Percentiles rank a stretch among this genome's conserved stretches.
phyloP scores from a whole-genome alignment of 2,888 invertebrate genomes.

The Macrophya annulata region DNA sequence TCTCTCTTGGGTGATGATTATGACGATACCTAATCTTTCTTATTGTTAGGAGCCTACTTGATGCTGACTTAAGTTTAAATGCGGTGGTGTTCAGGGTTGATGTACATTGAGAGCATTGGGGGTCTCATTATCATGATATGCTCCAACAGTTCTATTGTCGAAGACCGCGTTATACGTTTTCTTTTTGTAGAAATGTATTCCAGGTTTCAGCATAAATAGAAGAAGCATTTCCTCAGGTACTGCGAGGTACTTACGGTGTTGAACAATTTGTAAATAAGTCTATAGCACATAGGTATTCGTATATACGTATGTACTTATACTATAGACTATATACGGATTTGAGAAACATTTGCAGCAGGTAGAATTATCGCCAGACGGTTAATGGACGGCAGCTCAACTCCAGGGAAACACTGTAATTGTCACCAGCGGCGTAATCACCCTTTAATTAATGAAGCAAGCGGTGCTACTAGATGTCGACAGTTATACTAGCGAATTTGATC shows the following conservation, averaged over 20 bases:
- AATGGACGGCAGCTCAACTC: conserved; percentile 17
- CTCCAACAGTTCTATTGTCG: conserved; percentile 13
- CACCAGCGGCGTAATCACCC: conserved; percentile 25
- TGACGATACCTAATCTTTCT: neutral
- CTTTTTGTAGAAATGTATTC: neutral
- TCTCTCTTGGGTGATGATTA: neutral
- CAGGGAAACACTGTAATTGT: conserved; percentile 32
- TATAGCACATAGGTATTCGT: neutral
- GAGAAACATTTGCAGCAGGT: conserved; percentile 12
- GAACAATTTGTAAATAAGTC: neutral
- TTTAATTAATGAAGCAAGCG: conserved; percentile 43
- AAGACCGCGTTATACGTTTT: neutral
- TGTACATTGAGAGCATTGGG: conserved; percentile 2
- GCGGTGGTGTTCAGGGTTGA: neutral
- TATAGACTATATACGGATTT: neutral
- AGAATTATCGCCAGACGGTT: conserved; percentile 18
- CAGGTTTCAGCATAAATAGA: neutral
- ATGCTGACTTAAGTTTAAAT: neutral
- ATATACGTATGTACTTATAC: neutral
- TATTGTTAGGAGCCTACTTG: neutral
- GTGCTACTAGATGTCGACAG: conserved; percentile 16
- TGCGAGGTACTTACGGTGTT: neutral
- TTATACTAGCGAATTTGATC: conserved; percentile 35
- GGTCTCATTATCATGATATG: neutral
- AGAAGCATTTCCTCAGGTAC: neutral